Evolutionary conservation across 2,888 invertebrate species (phyloP), one percentile per base, ranked within the genome.

Genomic region (Troides helena): DNA sequence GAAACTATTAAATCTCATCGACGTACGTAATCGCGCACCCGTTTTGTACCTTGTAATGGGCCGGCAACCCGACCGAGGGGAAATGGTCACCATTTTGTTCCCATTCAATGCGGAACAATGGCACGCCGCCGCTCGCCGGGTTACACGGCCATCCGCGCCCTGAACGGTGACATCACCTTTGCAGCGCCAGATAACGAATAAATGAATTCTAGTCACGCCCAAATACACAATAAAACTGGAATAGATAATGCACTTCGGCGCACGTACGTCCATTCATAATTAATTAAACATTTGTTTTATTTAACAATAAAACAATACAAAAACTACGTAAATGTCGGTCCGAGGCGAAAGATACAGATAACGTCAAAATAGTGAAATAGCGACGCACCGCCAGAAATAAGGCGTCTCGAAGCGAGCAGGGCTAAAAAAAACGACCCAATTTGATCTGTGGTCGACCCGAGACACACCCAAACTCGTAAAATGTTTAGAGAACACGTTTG

Each of bases 121-220:
- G 62, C 25, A 30, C 50, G 53, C 50, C 21, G 10, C n/a, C 66
- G 50, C 59, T 62, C 53, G 87, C 72, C 83, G 91, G 81, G 67
- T 90, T 81, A 83, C 79, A 80, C 73, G 74, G 71, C 80, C 79
- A 79, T 78, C 81, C 82, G 80, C 84, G 85, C 85, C 85, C 85
- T 81, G 77, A 74, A 70, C 76, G 85, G 82, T 89, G 89, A 90
- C 88, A 88, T 90, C 91, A 90, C 82, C 86, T 74, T 80, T 84
- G 84, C 85, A 85, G 81, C 81, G 80, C 81, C 73, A 86, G 88
- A 89, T 90, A 89, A 87, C 82, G 81, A 74, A 74, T 81, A 86
- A 87, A 85, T 87, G 86, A 85, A 84, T 70, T 81, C 77, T 74
- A 80, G 89, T 80, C 88, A 90, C 91, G 83, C 90, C 91, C 88